phyloP scores from a whole-genome alignment of 2,113 vertebrate species.

The Spermophilus dauricus region DNA sequence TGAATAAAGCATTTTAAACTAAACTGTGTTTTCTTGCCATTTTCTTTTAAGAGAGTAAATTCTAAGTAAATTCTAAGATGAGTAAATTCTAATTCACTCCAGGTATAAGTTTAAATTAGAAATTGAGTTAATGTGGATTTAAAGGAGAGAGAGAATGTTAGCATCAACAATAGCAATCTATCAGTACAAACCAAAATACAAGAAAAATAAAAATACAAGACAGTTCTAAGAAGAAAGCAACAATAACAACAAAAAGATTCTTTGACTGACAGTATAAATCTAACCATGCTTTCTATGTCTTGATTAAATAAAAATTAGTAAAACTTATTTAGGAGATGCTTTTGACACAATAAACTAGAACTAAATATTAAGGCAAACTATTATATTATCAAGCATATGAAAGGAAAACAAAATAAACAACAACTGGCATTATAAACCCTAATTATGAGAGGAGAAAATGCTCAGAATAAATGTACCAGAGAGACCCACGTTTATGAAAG shows the following conservation, averaged over 20 bases:
- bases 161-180: conserved; percentile 40
- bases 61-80: too few species aligned
- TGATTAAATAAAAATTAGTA: conserved; percentile 13
- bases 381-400: conserved; percentile 35
- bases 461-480: background rate
- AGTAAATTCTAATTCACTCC: conserved; percentile 18
- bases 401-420: conserved; percentile 56
- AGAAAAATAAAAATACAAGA: background rate
- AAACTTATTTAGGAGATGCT: background rate
- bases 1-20: conserved; percentile 38
- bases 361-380: conserved; percentile 10
- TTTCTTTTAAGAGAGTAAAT: conserved; percentile 45
- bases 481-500: background rate
- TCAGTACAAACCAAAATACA: background rate
- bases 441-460: background rate
- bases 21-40: background rate
- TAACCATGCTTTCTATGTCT: conserved; percentile 39
- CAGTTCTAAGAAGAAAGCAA: background rate
- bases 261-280: conserved; percentile 18
- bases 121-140: background rate
- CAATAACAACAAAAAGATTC: background rate
- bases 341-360: background rate
- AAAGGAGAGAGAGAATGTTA: background rate
- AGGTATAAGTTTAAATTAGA: background rate
- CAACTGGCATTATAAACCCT: background rate